Percentiles rank a stretch among this genome's conserved stretches.
These are phyloP conservation scores for Silurus meridionalis DNA, from an alignment of 2,113 vertebrate genomes.

Conservation along the genomic window DNA sequence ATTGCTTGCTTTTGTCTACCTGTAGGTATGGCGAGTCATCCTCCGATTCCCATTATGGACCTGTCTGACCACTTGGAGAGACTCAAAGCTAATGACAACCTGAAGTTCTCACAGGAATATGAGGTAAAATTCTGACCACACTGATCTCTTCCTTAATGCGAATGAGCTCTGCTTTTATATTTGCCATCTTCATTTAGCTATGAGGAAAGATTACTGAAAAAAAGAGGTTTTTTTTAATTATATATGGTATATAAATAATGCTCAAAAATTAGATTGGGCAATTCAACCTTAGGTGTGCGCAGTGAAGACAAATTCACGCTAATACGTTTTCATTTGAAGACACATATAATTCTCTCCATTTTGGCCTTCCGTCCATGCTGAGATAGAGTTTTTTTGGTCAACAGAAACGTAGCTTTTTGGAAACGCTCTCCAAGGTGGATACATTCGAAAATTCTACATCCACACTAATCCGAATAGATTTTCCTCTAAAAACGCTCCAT, in stretches of 20 bases:
- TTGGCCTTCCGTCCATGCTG: too few species aligned
- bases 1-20: conserved; percentile 62
- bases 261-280: neutral
- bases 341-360: too few species aligned
- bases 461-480: too few species aligned
- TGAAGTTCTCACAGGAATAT: conserved; percentile 99
- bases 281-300: neutral
- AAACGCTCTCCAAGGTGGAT: too few species aligned
- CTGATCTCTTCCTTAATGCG: neutral
- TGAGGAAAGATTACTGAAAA: too few species aligned
- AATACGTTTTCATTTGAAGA: too few species aligned
- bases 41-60: conserved; percentile 94
- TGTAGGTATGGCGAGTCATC: conserved; percentile 95
- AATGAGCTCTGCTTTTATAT: neutral
- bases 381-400: too few species aligned
- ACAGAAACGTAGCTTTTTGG: too few species aligned
- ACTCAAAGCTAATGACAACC: conserved; percentile 97
- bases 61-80: conserved; percentile 95
- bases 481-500: too few species aligned
- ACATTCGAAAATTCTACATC: too few species aligned
- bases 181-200: too few species aligned
- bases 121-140: conserved; percentile 76
- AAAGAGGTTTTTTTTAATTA: neutral
- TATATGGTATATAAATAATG: neutral
- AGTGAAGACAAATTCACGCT: neutral